Evolutionary conservation across 92 coral and sea anemone species (phyloP).

Genomic region (Heteractis magnifica): DNA sequence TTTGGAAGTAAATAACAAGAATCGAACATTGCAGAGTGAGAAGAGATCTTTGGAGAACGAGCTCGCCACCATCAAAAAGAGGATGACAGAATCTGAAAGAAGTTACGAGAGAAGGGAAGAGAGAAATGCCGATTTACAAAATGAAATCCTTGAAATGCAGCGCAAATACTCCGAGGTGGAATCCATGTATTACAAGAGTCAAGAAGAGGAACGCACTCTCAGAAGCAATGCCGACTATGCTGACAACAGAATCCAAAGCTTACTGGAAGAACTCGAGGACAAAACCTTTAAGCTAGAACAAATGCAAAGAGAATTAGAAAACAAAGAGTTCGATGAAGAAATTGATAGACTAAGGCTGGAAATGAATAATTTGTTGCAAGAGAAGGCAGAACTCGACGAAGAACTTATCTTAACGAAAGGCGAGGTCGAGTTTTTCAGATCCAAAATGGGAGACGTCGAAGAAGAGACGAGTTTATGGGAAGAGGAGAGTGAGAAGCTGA

Average conservation of each 20-base stretch:
- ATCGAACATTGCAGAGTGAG: constrained; percentile 50
- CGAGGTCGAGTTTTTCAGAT: constrained; percentile 52
- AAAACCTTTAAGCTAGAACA: constrained; percentile 25
- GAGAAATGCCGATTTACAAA: constrained; percentile 35
- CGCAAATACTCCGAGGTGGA: constrained; percentile 45
- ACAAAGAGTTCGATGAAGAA: constrained; percentile 35
- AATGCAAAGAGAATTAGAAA: constrained; percentile 1
- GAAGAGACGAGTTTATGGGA: constrained; percentile 40
- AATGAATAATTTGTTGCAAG: constrained; percentile 43
- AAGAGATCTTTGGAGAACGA: constrained; percentile 61
- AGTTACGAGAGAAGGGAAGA: constrained; percentile 37
- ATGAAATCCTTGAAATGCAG: constrained; percentile 45
- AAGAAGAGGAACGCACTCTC: constrained; percentile 48
- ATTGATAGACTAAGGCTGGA: constrained; percentile 48
- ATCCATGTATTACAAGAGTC: constrained; percentile 34
- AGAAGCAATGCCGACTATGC: constrained; percentile 35
- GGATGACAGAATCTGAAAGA: constrained; percentile 34
- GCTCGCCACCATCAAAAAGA: constrained; percentile 41
- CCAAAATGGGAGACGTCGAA: constrained; percentile 37
- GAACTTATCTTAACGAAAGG: constrained; percentile 59
- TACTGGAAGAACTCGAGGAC: constrained; percentile 45
- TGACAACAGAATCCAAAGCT: constrained; percentile 43
- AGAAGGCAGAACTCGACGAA: constrained; percentile 59
- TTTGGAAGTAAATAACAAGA: constrained; percentile 50
- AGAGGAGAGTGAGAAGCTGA: constrained; percentile 40